Evolutionary conservation across 2,888 invertebrate species (phyloP).

Genomic region (Lasioglossum vierecki): DNA sequence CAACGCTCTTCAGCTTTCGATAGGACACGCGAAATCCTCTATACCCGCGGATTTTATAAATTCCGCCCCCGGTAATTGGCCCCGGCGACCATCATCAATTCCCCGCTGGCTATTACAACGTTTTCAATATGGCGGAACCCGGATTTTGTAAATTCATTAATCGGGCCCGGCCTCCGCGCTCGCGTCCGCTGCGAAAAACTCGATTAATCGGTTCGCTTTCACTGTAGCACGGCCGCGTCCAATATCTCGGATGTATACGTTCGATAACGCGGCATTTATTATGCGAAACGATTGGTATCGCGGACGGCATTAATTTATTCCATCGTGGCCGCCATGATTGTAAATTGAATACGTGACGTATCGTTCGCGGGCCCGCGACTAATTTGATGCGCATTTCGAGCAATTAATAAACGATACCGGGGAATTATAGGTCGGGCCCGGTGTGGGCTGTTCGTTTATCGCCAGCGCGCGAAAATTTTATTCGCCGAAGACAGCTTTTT

Average conservation of each 20-base stretch:
- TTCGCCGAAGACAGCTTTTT: slow-evolving; percentile 22
- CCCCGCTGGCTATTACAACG: slow-evolving; percentile 3
- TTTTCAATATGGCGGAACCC: slow-evolving; percentile 34
- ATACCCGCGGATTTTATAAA: slow-evolving; percentile 16
- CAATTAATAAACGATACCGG: slow-evolving; percentile 79
- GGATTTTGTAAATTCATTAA: slow-evolving; percentile 65
- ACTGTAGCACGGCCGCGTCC: slow-evolving; percentile 28
- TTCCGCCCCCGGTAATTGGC: slow-evolving; percentile 33
- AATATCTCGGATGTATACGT: slow-evolving; percentile 70
- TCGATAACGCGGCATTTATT: slow-evolving; percentile 80
- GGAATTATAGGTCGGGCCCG: slow-evolving; percentile 66
- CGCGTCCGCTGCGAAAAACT: slow-evolving; percentile 47
- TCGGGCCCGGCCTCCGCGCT: slow-evolving; percentile 12
- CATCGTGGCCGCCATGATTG: slow-evolving; percentile 73
- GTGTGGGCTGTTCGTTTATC: slow-evolving; percentile 31
- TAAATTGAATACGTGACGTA: slow-evolving; percentile 81
- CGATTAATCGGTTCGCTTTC: slow-evolving; percentile 61
- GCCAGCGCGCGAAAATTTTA: slow-evolving; percentile 22
- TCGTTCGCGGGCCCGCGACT: slow-evolving; percentile 77
- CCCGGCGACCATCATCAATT: slow-evolving; percentile 29
- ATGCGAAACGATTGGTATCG: slow-evolving; percentile 74
- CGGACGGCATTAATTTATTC: slow-evolving; percentile 80
- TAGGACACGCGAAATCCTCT: not conserved
- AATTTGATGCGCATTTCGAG: slow-evolving; percentile 79
- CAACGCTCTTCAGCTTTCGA: not conserved